Evolutionary conservation across 2,797 vertebrate genomes (phyloP).

Genomic region (Falco concolor): DNA sequence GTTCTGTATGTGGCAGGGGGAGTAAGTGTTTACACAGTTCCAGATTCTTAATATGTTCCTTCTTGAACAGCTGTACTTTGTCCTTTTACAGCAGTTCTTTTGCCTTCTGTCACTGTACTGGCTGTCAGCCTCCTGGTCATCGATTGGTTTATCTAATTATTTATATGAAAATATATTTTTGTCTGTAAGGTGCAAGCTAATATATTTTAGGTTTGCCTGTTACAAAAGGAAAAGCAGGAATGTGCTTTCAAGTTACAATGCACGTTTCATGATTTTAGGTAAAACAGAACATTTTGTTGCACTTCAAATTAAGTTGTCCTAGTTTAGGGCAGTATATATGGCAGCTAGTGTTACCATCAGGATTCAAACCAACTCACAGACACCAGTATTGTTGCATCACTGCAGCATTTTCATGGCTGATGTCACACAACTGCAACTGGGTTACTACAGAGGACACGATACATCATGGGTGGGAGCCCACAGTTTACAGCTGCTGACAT

Average conservation of each 20-base stretch:
- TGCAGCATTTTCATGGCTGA: not conserved
- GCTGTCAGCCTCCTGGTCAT: conserved; percentile 39
- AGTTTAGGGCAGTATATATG: not conserved
- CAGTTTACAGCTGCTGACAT: not conserved
- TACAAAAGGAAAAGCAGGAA: not conserved
- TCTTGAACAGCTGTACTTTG: conserved; percentile 82
- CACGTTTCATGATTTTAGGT: not conserved
- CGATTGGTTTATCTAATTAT: conserved; percentile 53
- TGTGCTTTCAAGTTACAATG: conserved; percentile 32
- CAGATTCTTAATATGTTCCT: conserved; percentile 83
- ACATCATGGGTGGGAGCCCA: not conserved
- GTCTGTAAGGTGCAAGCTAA: not conserved
- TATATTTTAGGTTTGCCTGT: not conserved
- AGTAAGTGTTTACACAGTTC: conserved; percentile 78
- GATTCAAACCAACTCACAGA: not conserved
- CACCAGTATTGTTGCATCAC: not conserved
- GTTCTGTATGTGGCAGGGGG: conserved; percentile 72
- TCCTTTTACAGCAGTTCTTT: conserved; percentile 66
- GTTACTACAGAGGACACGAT: not conserved
- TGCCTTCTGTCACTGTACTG: not conserved
- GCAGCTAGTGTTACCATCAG: not conserved
- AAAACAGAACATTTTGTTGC: not conserved
- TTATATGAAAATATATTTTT: not conserved
- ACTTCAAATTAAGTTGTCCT: not conserved
- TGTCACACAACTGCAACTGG: not conserved